Evolutionary conservation across 1,140 invertebrate genomes (phyloP).

Genomic region (Trachelipus rathkii): DNA sequence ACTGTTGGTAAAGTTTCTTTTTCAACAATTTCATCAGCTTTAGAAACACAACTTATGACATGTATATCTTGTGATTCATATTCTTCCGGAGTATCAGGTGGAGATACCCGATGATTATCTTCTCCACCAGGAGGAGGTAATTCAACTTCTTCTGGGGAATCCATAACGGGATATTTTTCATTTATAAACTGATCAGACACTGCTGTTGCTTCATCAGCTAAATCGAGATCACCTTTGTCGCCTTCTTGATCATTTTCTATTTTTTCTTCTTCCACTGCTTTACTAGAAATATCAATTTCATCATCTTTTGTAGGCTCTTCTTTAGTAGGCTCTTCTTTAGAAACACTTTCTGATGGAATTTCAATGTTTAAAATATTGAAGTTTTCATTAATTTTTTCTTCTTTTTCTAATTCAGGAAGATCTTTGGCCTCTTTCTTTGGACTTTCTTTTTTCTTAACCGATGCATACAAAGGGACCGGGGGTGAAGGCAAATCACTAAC

Average conservation of each 20-base stretch:
- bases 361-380: background rate
- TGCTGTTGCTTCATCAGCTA: background rate
- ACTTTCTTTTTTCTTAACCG: slow-evolving; percentile 21
- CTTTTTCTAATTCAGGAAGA: background rate
- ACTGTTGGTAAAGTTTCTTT: background rate
- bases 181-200: background rate
- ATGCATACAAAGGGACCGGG: slow-evolving; percentile 14
- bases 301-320: background rate
- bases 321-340: background rate
- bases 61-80: background rate
- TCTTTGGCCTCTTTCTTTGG: background rate
- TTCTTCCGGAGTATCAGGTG: background rate
- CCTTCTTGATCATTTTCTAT: background rate
- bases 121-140: background rate
- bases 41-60: background rate
- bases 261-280: background rate
- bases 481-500: background rate
- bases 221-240: background rate
- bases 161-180: background rate
- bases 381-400: background rate
- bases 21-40: background rate
- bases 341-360: background rate
- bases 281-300: background rate
- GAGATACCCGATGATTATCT: background rate
- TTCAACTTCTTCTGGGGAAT: background rate